Percentiles rank a stretch among this genome's conserved stretches.
Evolutionary conservation across 2,888 invertebrate genomes (phyloP).

Genomic region (Phaonia tiefii): DNA sequence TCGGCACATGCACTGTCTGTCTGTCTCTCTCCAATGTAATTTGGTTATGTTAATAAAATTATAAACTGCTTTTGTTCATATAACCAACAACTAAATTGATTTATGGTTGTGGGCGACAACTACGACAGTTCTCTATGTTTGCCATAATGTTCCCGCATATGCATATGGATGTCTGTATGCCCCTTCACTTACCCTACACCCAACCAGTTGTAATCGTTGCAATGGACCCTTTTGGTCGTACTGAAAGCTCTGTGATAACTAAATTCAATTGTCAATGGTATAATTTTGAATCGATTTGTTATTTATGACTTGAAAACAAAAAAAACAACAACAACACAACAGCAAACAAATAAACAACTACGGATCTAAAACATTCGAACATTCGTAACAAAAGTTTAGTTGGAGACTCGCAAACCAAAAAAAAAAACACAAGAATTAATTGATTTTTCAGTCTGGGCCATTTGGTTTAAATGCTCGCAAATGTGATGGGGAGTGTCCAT

Average conservation of each 20-base stretch:
- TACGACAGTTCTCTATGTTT: conserved; percentile 15
- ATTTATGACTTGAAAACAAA: conserved; percentile 52
- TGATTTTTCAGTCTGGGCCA: conserved; percentile 51
- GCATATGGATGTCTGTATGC: not conserved
- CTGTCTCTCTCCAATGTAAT: conserved; percentile 39
- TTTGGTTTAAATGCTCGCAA: conserved; percentile 25
- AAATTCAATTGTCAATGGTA: conserved; percentile 66
- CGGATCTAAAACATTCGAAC: too few species aligned
- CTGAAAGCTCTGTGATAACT: conserved; percentile 43
- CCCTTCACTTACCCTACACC: not conserved
- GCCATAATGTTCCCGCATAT: not conserved
- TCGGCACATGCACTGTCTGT: not conserved
- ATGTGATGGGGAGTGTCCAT: not conserved
- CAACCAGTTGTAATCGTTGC: too few species aligned
- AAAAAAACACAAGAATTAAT: conserved; percentile 29
- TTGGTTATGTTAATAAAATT: conserved; percentile 57
- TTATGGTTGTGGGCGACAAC: conserved; percentile 31
- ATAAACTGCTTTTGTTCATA: conserved; percentile 44
- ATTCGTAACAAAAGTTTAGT: conserved; percentile 28
- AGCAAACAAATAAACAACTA: not conserved
- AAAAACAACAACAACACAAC: too few species aligned
- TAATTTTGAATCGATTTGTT: conserved; percentile 62
- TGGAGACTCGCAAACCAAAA: conserved; percentile 9
- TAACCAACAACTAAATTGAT: conserved; percentile 46
- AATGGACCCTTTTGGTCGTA: conserved; percentile 4